These are phyloP conservation scores for Sthenelais limicola DNA, from an alignment of 2,888 invertebrate species.

Conservation along the genomic window DNA sequence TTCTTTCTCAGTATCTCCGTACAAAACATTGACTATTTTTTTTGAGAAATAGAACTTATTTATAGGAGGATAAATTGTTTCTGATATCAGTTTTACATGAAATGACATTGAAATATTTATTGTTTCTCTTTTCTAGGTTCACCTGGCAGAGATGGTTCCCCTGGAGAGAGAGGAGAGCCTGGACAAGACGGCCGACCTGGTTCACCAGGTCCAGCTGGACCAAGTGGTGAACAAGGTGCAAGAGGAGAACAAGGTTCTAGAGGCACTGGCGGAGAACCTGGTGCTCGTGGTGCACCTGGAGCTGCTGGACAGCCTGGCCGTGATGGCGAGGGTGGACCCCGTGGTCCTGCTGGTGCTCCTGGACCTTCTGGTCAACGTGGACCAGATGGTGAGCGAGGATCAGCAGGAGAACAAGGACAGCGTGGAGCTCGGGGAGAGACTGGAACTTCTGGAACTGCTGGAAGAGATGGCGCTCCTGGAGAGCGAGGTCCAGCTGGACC, in stretches of 20 bases:
- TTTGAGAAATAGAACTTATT: too few relatives aligned
- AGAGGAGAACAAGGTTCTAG: slow-evolving; percentile 51
- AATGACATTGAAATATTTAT: too few relatives aligned
- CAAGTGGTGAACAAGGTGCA: slow-evolving; percentile 35
- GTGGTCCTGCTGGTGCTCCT: slow-evolving; percentile 33
- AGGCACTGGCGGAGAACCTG: slow-evolving; percentile 53
- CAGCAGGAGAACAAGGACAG: slow-evolving; percentile 53
- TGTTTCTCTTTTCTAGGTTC: too few relatives aligned
- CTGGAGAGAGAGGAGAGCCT: slow-evolving; percentile 45
- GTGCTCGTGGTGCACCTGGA: slow-evolving; percentile 58
- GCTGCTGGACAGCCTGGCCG: slow-evolving; percentile 46
- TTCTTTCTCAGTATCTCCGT: too few relatives aligned
- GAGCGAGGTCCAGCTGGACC: slow-evolving; percentile 46
- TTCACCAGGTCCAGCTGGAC: slow-evolving; percentile 38
- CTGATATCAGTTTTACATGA: too few relatives aligned
- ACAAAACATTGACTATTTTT: too few relatives aligned
- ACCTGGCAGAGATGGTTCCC: slow-evolving; percentile 49
- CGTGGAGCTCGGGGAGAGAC: slow-evolving; percentile 36
- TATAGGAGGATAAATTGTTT: too few relatives aligned
- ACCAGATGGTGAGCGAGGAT: slow-evolving; percentile 73
- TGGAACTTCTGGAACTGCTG: slow-evolving; percentile 36
- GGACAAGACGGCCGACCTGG: slow-evolving; percentile 46
- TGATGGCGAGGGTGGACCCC: slow-evolving; percentile 14
- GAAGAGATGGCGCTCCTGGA: slow-evolving; percentile 34
- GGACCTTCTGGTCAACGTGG: slow-evolving; percentile 75